Base-by-base conservation (phyloP, 2,888 invertebrate genomes). In the Pomacea canaliculata region DNA sequence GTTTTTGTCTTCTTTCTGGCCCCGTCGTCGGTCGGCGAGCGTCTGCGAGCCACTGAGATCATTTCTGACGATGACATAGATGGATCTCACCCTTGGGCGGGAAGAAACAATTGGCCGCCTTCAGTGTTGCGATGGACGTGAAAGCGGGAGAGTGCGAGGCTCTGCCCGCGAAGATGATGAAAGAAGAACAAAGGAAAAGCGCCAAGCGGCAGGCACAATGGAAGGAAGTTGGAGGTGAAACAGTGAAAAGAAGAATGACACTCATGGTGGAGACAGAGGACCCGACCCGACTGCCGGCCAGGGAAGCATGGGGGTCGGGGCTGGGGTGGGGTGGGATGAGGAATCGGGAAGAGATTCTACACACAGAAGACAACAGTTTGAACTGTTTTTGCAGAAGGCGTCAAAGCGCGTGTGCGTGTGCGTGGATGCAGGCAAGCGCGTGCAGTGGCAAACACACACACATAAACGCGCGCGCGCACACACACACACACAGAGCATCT, bases 31-130 rank as follows among this genome's bases (percentile, higher is more conserved):
- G 10, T 16, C 51, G 51, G 12, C 63, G 23, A 12, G 19, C 63
- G 63, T 63, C 63, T 63, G 23, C 23, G 23, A 63, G 63, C 51
- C n/a, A 63, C n/a, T n/a, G 63, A 63, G 63, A 63, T 63, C 63
- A 27, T 63, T 63, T 63, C 23, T 63, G 63, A 56, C 51, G 51
- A 63, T 63, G 63, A 63, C 63, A 63, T 63, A 63, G 63, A 63
- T 63, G 63, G 63, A 63, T 63, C 63, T 56, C 10, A 63, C 63
- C 63, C 27, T 19, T 63, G 18, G n/a, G 63, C 27, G 63, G 63
- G 10, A 10, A 63, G 27, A 63, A 12, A 63, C 63, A n/a, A n/a
- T 63, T 56, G 12, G 51, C 16, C 12, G 10, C 51, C 51, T 16
- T 56, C 16, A 56, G 51, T 63, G 63, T 63, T 63, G 63, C 63